A percentile compares a stretch with the other conserved stretches of the same genome.
phyloP scores from a whole-genome alignment of 2,113 vertebrate species.

The Tragelaphus imberbis region DNA sequence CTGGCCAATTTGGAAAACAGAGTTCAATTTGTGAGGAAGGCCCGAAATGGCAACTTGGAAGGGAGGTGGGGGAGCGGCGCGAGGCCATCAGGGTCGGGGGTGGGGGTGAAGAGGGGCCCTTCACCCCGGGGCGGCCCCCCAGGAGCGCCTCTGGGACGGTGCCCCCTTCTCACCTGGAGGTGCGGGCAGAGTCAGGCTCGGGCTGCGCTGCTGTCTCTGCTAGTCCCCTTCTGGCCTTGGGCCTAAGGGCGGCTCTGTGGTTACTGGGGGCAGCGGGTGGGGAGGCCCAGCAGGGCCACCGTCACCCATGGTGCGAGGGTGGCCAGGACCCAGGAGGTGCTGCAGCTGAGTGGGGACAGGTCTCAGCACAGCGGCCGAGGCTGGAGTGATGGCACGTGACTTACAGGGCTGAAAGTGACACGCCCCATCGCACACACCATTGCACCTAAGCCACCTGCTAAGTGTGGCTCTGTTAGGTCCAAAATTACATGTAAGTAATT shows the following conservation, averaged over 20 bases:
- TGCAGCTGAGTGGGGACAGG: conserved; percentile 69
- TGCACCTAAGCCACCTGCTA: conserved; percentile 28
- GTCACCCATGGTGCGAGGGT: neutral
- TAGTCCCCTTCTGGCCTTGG: conserved; percentile 87
- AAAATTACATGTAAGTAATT: conserved; percentile 62
- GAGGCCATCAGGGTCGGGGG: neutral
- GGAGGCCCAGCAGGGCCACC: neutral
- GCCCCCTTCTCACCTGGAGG: neutral
- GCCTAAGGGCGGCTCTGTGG: conserved; percentile 84
- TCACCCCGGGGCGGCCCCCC: neutral
- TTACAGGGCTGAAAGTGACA: conserved; percentile 48
- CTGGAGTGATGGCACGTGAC: conserved; percentile 50
- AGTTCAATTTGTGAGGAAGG: conserved; percentile 77
- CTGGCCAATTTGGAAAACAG: conserved; percentile 79
- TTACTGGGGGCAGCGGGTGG: neutral
- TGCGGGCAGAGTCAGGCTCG: conserved; percentile 66
- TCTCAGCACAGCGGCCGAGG: conserved; percentile 69
- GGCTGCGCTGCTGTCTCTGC: conserved; percentile 77
- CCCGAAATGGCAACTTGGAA: conserved; percentile 77
- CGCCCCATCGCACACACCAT: conserved; percentile 35
- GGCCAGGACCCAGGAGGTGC: neutral
- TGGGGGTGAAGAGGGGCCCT: neutral
- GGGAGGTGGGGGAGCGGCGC: neutral
- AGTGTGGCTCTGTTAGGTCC: conserved; percentile 41
- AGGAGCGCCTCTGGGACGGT: neutral